A percentile compares a stretch with the other conserved stretches of the same genome.
phyloP scores from a whole-genome alignment of 2,888 invertebrate species.

The Philhelius pedissequus region DNA sequence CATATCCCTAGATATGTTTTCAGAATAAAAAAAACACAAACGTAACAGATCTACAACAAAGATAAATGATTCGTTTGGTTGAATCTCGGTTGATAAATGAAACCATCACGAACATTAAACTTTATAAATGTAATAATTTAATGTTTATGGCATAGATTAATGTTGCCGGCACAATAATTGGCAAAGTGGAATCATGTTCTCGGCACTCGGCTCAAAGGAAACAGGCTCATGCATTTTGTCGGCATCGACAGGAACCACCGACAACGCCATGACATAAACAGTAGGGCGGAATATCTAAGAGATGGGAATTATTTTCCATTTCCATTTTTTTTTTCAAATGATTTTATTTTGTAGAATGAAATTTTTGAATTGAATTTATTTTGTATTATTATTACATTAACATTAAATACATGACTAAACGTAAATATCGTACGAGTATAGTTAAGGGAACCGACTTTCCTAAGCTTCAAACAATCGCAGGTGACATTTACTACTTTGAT shows the following conservation, averaged over 20 bases:
- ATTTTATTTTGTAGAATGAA: too few species aligned
- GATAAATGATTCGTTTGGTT: constrained; percentile 62
- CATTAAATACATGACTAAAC: too few species aligned
- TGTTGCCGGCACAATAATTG: constrained; percentile 69
- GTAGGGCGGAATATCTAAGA: background rate
- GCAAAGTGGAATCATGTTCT: constrained; percentile 68
- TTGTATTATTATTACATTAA: too few species aligned
- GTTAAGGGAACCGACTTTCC: too few species aligned
- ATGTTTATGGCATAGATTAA: constrained; percentile 72
- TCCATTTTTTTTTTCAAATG: too few species aligned
- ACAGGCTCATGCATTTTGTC: background rate
- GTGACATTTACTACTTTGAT: too few species aligned
- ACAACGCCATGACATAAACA: too few species aligned
- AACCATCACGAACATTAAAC: constrained; percentile 71
- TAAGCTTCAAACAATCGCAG: too few species aligned
- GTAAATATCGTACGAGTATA: too few species aligned
- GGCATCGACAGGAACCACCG: background rate
- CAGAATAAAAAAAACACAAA: background rate
- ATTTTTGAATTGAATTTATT: too few species aligned
- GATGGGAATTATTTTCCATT: background rate
- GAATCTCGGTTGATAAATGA: constrained; percentile 70
- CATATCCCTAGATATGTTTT: background rate
- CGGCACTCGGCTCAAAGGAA: constrained; percentile 23
- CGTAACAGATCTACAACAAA: constrained; percentile 59
- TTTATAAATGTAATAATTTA: constrained; percentile 71